Percentiles rank a stretch among this genome's conserved stretches.
Evolutionary conservation across 2,888 invertebrate genomes (phyloP).

Genomic region (Latrodectus hesperus): DNA sequence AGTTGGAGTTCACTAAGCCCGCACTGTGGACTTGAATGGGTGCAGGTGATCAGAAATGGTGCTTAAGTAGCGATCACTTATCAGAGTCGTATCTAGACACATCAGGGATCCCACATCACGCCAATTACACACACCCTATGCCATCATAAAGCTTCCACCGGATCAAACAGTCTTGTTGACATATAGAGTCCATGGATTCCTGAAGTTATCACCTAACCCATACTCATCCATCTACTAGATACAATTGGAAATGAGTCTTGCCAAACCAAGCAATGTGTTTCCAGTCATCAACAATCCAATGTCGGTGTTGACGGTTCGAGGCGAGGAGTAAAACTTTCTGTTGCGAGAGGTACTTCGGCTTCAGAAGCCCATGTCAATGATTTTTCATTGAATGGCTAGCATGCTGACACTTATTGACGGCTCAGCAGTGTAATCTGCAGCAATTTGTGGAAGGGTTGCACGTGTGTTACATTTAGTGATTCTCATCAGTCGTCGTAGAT

Average conservation of each 20-base stretch:
- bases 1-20: not conserved
- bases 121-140: constrained; percentile 4
- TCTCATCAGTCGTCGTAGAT: not conserved
- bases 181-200: too few species aligned
- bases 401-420: too few species aligned
- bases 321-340: not conserved
- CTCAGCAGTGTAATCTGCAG: too few species aligned
- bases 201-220: constrained; percentile 6
- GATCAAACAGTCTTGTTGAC: too few species aligned
- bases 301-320: not conserved
- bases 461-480: not conserved
- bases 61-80: not conserved
- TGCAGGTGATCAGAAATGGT: not conserved
- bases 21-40: not conserved
- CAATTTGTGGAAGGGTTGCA: too few species aligned
- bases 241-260: not conserved
- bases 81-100: not conserved
- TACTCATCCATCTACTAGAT: not conserved
- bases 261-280: not conserved
- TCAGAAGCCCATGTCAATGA: too few species aligned
- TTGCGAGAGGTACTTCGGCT: too few species aligned
- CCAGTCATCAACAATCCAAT: too few species aligned
- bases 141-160: not conserved
- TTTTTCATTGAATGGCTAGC: too few species aligned
- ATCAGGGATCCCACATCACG: not conserved